Base-by-base conservation (phyloP, 2,113 vertebrate species). In the Eulemur macaco region DNA sequence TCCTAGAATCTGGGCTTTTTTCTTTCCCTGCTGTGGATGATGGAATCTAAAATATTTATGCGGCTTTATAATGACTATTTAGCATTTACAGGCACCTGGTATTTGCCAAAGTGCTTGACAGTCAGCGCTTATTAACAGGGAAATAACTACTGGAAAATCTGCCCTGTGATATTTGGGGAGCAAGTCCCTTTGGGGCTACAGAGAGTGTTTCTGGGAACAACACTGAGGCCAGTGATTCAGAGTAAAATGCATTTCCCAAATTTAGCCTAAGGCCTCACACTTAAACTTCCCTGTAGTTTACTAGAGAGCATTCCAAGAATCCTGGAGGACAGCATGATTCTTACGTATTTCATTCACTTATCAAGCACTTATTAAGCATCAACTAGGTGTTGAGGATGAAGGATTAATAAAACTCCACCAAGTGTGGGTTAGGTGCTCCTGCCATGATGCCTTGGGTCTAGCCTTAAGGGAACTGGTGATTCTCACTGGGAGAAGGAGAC, bases 11-110 rank as follows among this genome's bases (percentile, higher is more conserved):
- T 85, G 50, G 54, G n/a, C 64, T 94, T 63, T 80, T 84, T 86
- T 64, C 77, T 89, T 95, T 94, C 66, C 56, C 31, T 96, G 58
- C 74, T 81, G 93, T 64, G 89, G 56, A 69, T 94, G 78, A 96
- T 89, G 76, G 91, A 90, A 58, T 96, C 60, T 97, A 50, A 97
- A 97, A 97, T 97, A 97, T 97, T 97, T 93, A 97, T 97, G 66
- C 84, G 69, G 74, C 77, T 98, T 97, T 85, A 69, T 95, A 96
- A 98, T 95, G 96, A 94, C 93, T 92, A 58, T 89, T 96, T 89
- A 96, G 66, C 89, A 92, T 97, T 95, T 96, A 78, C 29, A 92
- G 85, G 66, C 66, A 93, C 69, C 87, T 97, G 91, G 56, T 89
- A 95, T 96, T 96, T 97, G 84, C 95, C 77, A 91, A 95, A 85